Evolutionary conservation across 2,888 invertebrate genomes (phyloP).

Genomic region (Cyaniris semiargus): DNA sequence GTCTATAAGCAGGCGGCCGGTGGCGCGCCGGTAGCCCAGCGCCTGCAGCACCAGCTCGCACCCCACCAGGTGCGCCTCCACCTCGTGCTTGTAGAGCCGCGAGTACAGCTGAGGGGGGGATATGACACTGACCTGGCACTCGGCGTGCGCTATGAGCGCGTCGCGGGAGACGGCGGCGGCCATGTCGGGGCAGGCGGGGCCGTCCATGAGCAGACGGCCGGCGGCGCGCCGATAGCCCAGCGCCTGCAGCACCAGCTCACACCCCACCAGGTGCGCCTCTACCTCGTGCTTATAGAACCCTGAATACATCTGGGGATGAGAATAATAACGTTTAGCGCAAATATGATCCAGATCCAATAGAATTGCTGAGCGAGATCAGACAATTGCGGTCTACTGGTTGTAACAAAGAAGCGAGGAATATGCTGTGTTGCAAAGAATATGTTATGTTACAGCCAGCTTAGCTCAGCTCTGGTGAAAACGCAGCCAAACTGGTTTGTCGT

Average conservation of each 20-base stretch:
- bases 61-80: conserved; percentile 88
- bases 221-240: conserved; percentile 89
- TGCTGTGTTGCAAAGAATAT: too few species aligned
- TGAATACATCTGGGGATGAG: conserved; percentile 84
- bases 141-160: conserved; percentile 91
- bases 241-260: conserved; percentile 87
- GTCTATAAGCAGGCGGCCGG: conserved; percentile 82
- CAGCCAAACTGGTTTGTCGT: too few species aligned
- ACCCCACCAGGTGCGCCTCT: conserved; percentile 88
- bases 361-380: too few species aligned
- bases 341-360: neutral
- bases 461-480: too few species aligned
- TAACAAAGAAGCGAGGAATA: too few species aligned
- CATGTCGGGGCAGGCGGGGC: conserved; percentile 90
- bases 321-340: too few species aligned
- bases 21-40: conserved; percentile 88
- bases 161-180: conserved; percentile 90
- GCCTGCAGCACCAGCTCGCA: conserved; percentile 88
- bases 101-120: conserved; percentile 65
- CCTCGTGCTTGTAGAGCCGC: conserved; percentile 93
- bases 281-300: conserved; percentile 95
- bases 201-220: conserved; percentile 82
- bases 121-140: conserved; percentile 84
- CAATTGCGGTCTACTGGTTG: too few species aligned
- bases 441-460: too few species aligned